phyloP scores from a whole-genome alignment of 2,797 vertebrate genomes.

The Macrochelys suwanniensis region DNA sequence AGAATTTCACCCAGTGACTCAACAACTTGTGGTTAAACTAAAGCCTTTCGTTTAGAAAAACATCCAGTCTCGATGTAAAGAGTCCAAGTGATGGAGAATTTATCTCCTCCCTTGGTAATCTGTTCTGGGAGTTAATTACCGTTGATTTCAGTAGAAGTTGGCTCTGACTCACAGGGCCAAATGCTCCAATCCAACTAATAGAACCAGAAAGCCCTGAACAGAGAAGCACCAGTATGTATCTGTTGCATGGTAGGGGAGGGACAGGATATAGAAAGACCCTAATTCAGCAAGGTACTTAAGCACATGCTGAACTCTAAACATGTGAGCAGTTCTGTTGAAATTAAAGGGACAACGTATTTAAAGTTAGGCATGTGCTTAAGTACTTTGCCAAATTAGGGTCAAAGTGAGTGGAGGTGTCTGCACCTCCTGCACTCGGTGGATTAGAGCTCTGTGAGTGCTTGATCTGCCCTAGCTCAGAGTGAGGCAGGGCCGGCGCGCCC shows the following conservation, averaged over 20 bases:
- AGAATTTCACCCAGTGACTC: background rate
- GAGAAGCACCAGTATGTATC: background rate
- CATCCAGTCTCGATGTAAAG: background rate
- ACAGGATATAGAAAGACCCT: background rate
- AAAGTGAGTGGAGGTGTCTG: background rate
- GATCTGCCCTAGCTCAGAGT: background rate
- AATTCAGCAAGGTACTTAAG: background rate
- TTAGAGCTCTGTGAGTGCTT: background rate
- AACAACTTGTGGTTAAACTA: background rate
- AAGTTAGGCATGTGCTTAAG: background rate
- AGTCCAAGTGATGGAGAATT: constrained; percentile 10
- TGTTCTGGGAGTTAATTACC: background rate
- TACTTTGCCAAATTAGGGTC: constrained; percentile 14
- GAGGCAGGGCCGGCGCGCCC: background rate
- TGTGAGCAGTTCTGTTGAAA: background rate
- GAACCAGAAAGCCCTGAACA: background rate
- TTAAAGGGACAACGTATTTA: background rate
- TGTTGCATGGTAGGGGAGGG: background rate
- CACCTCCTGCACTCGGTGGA: background rate
- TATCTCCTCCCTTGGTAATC: background rate
- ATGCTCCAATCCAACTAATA: background rate
- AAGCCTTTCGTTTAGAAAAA: background rate
- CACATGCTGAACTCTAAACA: background rate
- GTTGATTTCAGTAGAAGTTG: background rate
- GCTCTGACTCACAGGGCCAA: background rate